Evolutionary conservation across 2,113 vertebrate genomes (phyloP), one percentile per base, ranked within the genome.

Genomic region (Oriolus oriolus): DNA sequence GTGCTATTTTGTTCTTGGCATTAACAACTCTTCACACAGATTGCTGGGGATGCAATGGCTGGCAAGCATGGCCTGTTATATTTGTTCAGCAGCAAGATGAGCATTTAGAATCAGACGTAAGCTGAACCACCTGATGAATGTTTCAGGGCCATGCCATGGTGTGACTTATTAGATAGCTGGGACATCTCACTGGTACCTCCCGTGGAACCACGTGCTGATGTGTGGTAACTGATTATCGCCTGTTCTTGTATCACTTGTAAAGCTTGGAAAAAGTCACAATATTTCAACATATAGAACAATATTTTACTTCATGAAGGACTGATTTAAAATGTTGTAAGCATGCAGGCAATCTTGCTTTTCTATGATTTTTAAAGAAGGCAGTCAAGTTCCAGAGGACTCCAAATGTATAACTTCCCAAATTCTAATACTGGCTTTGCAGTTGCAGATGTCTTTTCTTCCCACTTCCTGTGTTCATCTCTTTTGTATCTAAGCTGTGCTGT

Each of bases 171-270:
- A 69, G 37, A 45, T 60, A 42, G 26, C 66, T 77, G 75, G 75
- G 42, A 83, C 63, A 45, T 47, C 45, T 80, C 73, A 33, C 45
- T 45, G 41, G 52, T 68, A 57, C 47, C 28, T 73, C 50, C 18
- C 54, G 70, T 65, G 22, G 35, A 70, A 21, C 33, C 49, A 8
- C 6, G 21, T 60, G 57, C 37, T 61, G 45, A 73, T 39, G 41
- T 54, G 16, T 1, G 6, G 24, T 33, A 79, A 53, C 23, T 23
- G n/a, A 68, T 52, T n/a, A 44, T 56, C 1, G 0, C 39, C 28
- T 50, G 20, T 26, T 85, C 11, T n/a, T 47, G 3, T 13, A 9
- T 53, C 31, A 83, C 44, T 76, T 84, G 35, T 37, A 61, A 77
- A 84, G 26, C 31, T 59, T 20, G 21, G 61, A 27, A 79, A 70